phyloP scores from a whole-genome alignment of 2,888 invertebrate species.

The Nomada ruficornis region DNA sequence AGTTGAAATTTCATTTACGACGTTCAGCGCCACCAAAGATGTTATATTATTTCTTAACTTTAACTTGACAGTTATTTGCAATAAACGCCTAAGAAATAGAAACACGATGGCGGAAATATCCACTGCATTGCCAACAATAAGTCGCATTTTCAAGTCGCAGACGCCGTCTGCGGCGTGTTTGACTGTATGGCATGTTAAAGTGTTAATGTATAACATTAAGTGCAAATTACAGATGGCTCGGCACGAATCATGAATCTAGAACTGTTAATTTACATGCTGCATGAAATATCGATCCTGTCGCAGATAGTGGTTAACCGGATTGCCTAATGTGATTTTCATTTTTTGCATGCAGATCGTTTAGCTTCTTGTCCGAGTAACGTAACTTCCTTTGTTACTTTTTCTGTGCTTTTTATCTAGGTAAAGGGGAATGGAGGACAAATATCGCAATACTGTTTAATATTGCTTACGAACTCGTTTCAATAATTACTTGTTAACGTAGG shows the following conservation, averaged over 20 bases:
- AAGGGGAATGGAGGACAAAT: neutral
- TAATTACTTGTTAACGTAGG: no score
- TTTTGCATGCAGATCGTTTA: constrained; percentile 17
- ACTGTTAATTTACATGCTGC: constrained; percentile 39
- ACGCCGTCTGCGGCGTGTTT: constrained; percentile 2
- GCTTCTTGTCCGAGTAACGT: neutral
- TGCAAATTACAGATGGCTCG: constrained; percentile 38
- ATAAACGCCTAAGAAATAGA: constrained; percentile 4
- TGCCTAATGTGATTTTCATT: constrained; percentile 28
- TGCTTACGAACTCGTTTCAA: no score
- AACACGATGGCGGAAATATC: constrained; percentile 14
- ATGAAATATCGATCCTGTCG: constrained; percentile 36
- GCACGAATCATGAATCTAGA: constrained; percentile 47
- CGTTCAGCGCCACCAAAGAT: neutral
- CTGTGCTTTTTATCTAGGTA: neutral
- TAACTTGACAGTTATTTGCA: neutral
- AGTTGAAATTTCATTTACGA: neutral
- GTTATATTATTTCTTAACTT: neutral
- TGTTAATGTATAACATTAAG: constrained; percentile 46
- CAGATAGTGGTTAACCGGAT: constrained; percentile 32
- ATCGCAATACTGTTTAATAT: no score
- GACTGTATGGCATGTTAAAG: constrained; percentile 48
- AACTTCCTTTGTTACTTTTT: neutral
- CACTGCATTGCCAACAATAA: constrained; percentile 27
- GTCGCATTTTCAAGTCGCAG: constrained; percentile 10